Evolutionary conservation across 2,888 invertebrate genomes (phyloP).

Genomic region (Leptothorax acervorum): DNA sequence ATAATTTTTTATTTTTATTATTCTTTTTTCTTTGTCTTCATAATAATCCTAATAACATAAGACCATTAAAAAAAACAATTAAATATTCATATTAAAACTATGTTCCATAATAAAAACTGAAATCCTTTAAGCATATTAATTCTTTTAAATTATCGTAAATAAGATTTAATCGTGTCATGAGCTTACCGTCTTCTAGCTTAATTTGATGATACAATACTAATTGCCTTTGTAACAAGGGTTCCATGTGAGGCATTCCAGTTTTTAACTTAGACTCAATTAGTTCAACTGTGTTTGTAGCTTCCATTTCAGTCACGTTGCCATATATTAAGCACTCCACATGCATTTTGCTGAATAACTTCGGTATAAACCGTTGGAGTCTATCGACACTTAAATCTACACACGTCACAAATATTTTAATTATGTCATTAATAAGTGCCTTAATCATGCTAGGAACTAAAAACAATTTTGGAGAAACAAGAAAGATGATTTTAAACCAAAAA

Average conservation of each 20-base stretch:
- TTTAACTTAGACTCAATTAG: conserved; percentile 90
- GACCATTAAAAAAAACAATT: background rate
- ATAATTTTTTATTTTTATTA: conserved; percentile 13
- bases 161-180: background rate
- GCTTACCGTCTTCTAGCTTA: conserved; percentile 93
- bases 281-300: too few relatives aligned
- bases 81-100: background rate
- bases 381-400: too few relatives aligned
- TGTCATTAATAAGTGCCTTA: too few relatives aligned
- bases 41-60: background rate
- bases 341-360: too few relatives aligned
- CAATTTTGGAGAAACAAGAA: too few relatives aligned
- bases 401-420: too few relatives aligned
- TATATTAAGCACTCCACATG: too few relatives aligned
- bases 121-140: background rate
- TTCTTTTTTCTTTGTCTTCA: background rate
- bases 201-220: conserved; percentile 93
- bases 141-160: background rate
- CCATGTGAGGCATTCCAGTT: conserved; percentile 83
- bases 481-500: too few relatives aligned
- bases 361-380: too few relatives aligned
- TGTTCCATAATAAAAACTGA: background rate
- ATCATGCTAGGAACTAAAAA: too few relatives aligned
- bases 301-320: too few relatives aligned
- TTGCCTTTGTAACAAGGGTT: conserved; percentile 93